Evolutionary conservation across 1,140 invertebrate species (phyloP).

Genomic region (Grapholita molesta): DNA sequence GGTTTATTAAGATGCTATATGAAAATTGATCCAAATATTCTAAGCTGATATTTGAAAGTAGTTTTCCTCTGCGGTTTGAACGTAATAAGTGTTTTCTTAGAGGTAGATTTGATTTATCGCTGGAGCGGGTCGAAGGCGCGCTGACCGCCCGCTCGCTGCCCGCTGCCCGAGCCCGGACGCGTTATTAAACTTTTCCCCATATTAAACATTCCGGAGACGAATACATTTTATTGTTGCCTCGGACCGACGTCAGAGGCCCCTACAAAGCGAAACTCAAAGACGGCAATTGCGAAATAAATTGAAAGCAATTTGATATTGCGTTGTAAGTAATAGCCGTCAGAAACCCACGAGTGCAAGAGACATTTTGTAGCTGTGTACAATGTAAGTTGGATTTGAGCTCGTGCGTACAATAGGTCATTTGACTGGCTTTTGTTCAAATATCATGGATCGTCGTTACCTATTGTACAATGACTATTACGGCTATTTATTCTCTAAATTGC

Average conservation of each 20-base stretch:
- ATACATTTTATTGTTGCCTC: constrained; percentile 78
- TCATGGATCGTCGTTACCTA: constrained; percentile 11
- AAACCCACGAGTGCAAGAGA: constrained; percentile 53
- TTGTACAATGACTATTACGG: constrained; percentile 18
- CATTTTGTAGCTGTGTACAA: constrained; percentile 53
- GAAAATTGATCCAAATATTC: background rate
- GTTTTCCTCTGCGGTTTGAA: constrained; percentile 47
- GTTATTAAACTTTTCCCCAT: constrained; percentile 78
- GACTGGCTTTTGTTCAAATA: constrained; percentile 29
- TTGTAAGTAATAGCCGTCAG: constrained; percentile 75
- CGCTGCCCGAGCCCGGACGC: constrained; percentile 59
- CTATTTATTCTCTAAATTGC: background rate
- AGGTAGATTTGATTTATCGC: constrained; percentile 76
- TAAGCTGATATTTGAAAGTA: background rate
- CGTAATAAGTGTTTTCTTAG: constrained; percentile 70
- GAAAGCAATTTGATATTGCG: constrained; percentile 78
- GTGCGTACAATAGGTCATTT: constrained; percentile 44
- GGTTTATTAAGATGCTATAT: too few relatives aligned
- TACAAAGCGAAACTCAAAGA: constrained; percentile 78
- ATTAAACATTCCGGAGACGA: constrained; percentile 78
- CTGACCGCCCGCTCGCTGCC: constrained; percentile 52
- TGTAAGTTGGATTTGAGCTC: constrained; percentile 31
- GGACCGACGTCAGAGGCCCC: constrained; percentile 75
- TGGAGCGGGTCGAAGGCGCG: constrained; percentile 56
- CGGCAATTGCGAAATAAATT: constrained; percentile 78